phyloP scores from a whole-genome alignment of 1,140 invertebrate species.

The Drosophila serrata region DNA sequence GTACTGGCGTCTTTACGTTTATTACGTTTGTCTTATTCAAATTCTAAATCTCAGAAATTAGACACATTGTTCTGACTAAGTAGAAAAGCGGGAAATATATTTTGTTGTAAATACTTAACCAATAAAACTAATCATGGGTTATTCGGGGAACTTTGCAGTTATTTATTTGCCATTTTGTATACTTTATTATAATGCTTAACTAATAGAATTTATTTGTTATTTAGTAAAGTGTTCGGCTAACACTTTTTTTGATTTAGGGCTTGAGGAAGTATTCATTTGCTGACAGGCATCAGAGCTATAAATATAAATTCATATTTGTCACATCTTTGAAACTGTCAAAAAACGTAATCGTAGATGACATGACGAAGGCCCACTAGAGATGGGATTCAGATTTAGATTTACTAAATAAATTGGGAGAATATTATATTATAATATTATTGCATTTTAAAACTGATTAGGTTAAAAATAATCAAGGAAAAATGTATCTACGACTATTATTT shows the following conservation, averaged over 20 bases:
- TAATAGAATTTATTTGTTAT: slow-evolving; percentile 6
- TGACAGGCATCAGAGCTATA: slow-evolving; percentile 24
- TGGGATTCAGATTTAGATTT: slow-evolving; percentile 16
- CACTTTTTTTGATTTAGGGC: slow-evolving; percentile 3
- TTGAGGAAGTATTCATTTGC: slow-evolving; percentile 9
- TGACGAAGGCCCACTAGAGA: slow-evolving; percentile 5
- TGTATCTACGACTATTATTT: background rate
- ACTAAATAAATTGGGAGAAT: background rate
- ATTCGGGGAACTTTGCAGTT: slow-evolving; percentile 4
- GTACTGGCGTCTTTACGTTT: slow-evolving; percentile 77
- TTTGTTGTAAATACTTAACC: background rate
- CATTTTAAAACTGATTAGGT: background rate
- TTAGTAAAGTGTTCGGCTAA: background rate
- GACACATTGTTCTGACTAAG: slow-evolving; percentile 10
- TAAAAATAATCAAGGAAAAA: background rate
- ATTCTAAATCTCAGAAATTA: slow-evolving; percentile 46
- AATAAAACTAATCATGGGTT: slow-evolving; percentile 10
- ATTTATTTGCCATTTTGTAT: background rate
- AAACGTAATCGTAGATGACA: slow-evolving; percentile 44
- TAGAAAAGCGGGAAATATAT: background rate
- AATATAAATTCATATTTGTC: slow-evolving; percentile 24
- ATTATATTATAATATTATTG: background rate
- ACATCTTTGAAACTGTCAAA: slow-evolving; percentile 32
- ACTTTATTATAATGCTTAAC: slow-evolving; percentile 9
- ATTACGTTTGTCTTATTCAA: slow-evolving; percentile 47